phyloP scores from a whole-genome alignment of 2,888 invertebrate genomes.

The Mystacides longicornis region DNA sequence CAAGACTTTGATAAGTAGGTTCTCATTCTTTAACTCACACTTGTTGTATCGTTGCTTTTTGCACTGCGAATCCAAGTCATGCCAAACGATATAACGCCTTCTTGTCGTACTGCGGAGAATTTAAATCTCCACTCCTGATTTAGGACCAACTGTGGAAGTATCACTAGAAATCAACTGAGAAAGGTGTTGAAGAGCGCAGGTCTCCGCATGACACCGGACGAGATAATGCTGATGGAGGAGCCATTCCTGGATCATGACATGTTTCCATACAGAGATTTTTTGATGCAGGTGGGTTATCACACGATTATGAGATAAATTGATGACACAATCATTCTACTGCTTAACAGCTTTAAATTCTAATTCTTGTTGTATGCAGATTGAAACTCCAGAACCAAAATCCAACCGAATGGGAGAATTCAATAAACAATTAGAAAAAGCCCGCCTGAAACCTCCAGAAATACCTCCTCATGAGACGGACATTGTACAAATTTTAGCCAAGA shows the following conservation, averaged over 20 bases:
- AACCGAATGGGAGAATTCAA: constrained; percentile 15
- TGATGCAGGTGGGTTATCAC: constrained; percentile 63
- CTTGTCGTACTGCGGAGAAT: too few relatives aligned
- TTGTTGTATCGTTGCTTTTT: not conserved
- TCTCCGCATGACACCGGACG: constrained; percentile 57
- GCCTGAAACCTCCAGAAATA: constrained; percentile 28
- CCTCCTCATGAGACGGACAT: constrained; percentile 53
- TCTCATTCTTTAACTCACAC: not conserved
- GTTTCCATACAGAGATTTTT: constrained; percentile 64
- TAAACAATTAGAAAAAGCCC: constrained; percentile 15
- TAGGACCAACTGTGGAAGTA: constrained; percentile 66
- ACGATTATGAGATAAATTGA: too few relatives aligned
- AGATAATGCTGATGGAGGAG: constrained; percentile 60
- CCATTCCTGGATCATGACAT: constrained; percentile 68
- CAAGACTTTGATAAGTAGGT: constrained; percentile 61
- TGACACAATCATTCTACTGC: too few relatives aligned
- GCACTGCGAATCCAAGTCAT: not conserved
- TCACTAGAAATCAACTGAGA: constrained; percentile 59
- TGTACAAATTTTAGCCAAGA: constrained; percentile 63
- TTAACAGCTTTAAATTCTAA: too few relatives aligned
- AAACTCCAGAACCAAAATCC: constrained; percentile 6
- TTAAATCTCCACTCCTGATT: too few relatives aligned
- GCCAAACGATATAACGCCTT: not conserved
- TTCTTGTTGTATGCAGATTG: constrained; percentile 23
- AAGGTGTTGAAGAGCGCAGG: constrained; percentile 62